Conservation (phyloP, 2,113 vertebrate genomes). For the Engraulis encrasicolus region DNA sequence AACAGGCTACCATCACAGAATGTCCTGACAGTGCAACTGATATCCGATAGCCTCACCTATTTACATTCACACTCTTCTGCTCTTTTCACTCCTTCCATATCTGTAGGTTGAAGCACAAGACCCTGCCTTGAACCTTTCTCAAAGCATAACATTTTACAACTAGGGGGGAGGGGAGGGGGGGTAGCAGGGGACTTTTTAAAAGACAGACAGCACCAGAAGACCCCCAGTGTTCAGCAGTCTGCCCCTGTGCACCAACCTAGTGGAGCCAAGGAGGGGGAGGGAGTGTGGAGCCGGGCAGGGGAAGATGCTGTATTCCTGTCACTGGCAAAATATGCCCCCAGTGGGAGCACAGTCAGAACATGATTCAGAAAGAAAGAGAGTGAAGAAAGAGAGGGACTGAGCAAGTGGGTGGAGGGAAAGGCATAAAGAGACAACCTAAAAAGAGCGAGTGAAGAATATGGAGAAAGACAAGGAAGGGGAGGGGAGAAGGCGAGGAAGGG, state of each 20-base stretch:
- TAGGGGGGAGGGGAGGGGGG: constrained; percentile 33
- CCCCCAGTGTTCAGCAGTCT: not conserved
- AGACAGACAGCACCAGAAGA: not conserved
- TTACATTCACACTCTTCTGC: constrained; percentile 47
- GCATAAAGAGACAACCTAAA: constrained; percentile 19
- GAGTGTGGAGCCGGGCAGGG: constrained; percentile 53
- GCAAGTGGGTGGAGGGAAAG: not conserved
- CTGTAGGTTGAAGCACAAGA: constrained; percentile 53
- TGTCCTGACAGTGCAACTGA: not conserved
- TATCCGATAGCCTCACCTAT: not conserved
- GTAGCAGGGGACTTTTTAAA: not conserved
- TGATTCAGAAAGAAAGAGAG: constrained; percentile 60
- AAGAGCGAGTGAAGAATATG: constrained; percentile 26
- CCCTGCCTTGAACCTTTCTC: constrained; percentile 67
- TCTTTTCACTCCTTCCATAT: constrained; percentile 40
- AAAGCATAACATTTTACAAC: constrained; percentile 68
- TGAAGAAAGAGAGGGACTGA: not conserved
- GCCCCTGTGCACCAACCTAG: constrained; percentile 2
- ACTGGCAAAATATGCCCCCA: constrained; percentile 70
- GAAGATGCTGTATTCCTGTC: constrained; percentile 74
- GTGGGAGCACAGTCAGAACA: constrained; percentile 69
- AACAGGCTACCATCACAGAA: constrained; percentile 33
- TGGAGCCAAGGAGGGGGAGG: not conserved
- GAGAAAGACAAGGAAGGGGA: constrained; percentile 22
- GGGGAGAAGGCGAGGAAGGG: not conserved